Evolutionary conservation across 2,888 invertebrate species (phyloP).

Genomic region (Cephus sareptanus): DNA sequence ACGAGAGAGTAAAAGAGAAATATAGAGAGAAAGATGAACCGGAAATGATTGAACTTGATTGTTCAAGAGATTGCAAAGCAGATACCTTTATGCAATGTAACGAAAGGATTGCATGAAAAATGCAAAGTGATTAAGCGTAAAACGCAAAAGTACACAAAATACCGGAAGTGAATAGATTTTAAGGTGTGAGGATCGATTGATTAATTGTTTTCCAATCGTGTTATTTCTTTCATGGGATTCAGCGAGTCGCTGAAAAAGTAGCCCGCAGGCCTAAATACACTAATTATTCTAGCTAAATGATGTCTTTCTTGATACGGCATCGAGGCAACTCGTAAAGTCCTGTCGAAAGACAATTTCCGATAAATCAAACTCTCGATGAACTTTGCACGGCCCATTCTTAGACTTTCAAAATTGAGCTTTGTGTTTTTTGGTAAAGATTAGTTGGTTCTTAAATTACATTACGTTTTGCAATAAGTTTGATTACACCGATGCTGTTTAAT

Average conservation of each 20-base stretch:
- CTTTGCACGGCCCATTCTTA: background rate
- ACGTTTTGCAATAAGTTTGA: background rate
- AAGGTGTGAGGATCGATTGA: background rate
- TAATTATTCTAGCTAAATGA: slow-evolving; percentile 41
- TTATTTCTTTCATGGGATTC: slow-evolving; percentile 48
- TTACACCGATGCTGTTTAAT: background rate
- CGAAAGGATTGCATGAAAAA: background rate
- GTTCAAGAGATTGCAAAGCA: background rate
- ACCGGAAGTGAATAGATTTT: background rate
- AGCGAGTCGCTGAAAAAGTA: slow-evolving; percentile 58
- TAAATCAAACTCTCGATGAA: slow-evolving; percentile 6
- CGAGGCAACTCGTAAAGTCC: slow-evolving; percentile 9
- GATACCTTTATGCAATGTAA: background rate
- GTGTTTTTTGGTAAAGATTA: background rate
- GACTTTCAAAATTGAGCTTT: background rate
- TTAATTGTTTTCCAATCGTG: slow-evolving; percentile 18
- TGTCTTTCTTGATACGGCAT: background rate
- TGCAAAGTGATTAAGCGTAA: background rate
- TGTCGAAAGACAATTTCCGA: slow-evolving; percentile 6
- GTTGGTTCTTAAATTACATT: background rate
- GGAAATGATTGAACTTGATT: background rate
- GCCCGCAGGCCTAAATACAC: slow-evolving; percentile 62
- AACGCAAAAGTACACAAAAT: background rate
- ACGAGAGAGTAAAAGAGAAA: background rate
- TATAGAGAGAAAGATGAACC: slow-evolving; percentile 5